Evolutionary conservation across 37 sponge, comb jelly and placozoan genomes (phyloP), one percentile per base, ranked within the genome.

Genomic region (Haliclona indistincta): DNA sequence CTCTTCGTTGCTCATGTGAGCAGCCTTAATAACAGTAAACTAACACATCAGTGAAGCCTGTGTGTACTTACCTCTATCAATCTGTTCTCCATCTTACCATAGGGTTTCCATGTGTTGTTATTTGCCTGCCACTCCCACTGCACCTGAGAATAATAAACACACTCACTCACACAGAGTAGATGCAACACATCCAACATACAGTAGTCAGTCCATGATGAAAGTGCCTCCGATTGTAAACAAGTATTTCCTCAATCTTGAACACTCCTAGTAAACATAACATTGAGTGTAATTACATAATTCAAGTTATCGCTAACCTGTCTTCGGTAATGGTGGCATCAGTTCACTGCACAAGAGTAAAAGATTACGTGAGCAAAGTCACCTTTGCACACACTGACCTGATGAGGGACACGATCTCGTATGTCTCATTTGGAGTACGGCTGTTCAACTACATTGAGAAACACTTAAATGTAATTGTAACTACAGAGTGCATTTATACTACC

Each of bases 41-140:
- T 53, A 3, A 8, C 1, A 51, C 40, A 28, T 28, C 63, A 56
- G 47, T 34, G 64, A 25, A 44, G 52, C 25, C 41, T 68, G 19
- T 43, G 11, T 37, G 42, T 26, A 17, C 41, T 0, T 54, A 85
- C 90, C 86, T 94, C 94, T 19, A 94, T 74, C 52, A 81, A 74
- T 54, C 80, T 75, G 70, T 76, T 86, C 54, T 94, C 91, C 15
- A 83, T 22, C 4, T 61, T 54, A 43, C 70, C 63, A 40, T 94
- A 94, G 2, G 80, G 75, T 42, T 51, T 49, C 94, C 94, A 94
- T 4, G 38, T 38, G 5, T 56, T 38, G 2, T 72, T 73, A 68
- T 74, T 68, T 26, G 58, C 85, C 54, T 89, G 89, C 89, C 89
- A 89, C 71, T 89, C 76, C 89, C 89, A 89, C 65, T 84, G 89